Percentiles rank a stretch among this genome's conserved stretches.
Evolutionary conservation across 2,888 invertebrate genomes (phyloP).

Genomic region (Argyresthia goedartella): DNA sequence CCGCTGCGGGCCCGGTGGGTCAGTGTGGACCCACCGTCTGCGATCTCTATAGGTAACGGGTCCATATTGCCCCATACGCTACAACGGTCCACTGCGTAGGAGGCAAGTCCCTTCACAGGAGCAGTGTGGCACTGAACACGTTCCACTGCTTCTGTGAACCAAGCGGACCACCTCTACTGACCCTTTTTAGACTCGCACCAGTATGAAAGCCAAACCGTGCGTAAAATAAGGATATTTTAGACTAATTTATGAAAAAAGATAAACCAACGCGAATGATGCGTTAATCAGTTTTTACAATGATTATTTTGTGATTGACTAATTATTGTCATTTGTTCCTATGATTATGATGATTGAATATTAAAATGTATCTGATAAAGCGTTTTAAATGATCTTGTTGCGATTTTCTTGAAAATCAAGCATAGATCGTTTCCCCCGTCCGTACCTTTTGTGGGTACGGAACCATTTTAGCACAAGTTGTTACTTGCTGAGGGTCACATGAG

Average conservation of each 20-base stretch:
- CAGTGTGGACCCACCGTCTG: slow-evolving; percentile 51
- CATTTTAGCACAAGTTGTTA: too few species aligned
- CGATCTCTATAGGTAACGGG: slow-evolving; percentile 68
- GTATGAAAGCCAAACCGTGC: slow-evolving; percentile 67
- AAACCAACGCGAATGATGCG: slow-evolving; percentile 60
- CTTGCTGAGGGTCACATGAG: too few species aligned
- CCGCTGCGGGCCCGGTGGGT: slow-evolving; percentile 33
- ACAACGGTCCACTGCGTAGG: slow-evolving; percentile 38
- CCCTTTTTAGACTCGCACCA: slow-evolving; percentile 52
- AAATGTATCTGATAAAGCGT: too few species aligned
- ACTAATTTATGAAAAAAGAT: slow-evolving; percentile 45
- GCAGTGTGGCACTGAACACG: slow-evolving; percentile 5
- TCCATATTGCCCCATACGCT: slow-evolving; percentile 30
- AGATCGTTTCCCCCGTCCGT: slow-evolving; percentile 46
- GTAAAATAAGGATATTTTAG: slow-evolving; percentile 47
- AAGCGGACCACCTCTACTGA: slow-evolving; percentile 37
- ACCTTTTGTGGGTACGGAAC: too few species aligned
- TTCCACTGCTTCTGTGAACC: slow-evolving; percentile 29
- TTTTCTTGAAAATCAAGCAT: slow-evolving; percentile 67
- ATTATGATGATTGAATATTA: slow-evolving; percentile 46
- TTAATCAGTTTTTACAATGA: slow-evolving; percentile 41
- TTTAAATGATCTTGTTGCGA: slow-evolving; percentile 65
- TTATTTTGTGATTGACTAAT: slow-evolving; percentile 66
- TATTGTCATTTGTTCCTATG: slow-evolving; percentile 67
- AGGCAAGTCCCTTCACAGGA: neutral